phyloP scores from a whole-genome alignment of 2,113 vertebrate species.

The Bubalus kerabau region DNA sequence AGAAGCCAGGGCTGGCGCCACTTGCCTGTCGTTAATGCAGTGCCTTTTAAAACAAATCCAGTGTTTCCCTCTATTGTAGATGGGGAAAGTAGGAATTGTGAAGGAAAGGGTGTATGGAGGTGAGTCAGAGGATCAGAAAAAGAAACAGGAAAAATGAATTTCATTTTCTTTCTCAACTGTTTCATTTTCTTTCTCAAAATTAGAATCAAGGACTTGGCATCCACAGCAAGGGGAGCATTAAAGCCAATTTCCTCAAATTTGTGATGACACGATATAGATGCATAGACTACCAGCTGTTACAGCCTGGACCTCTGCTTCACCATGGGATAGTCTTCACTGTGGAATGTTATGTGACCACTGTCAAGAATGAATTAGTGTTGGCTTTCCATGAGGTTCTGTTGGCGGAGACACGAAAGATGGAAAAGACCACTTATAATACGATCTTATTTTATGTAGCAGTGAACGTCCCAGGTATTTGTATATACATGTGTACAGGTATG shows the following conservation, averaged over 20 bases:
- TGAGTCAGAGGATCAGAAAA: background rate
- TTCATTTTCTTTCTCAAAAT: background rate
- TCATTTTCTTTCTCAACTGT: background rate
- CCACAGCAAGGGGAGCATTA: background rate
- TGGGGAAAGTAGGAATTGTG: background rate
- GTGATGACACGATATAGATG: background rate
- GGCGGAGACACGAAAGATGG: background rate
- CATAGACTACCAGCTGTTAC: background rate
- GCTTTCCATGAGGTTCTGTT: background rate
- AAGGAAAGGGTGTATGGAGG: background rate
- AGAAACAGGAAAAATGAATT: background rate
- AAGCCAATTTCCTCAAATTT: background rate
- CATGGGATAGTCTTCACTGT: background rate
- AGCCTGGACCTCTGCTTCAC: background rate
- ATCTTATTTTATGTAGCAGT: background rate
- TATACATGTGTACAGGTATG: too few species aligned
- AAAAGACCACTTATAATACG: background rate
- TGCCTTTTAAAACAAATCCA: background rate
- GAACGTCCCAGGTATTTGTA: background rate
- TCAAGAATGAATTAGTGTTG: background rate
- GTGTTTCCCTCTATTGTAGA: background rate
- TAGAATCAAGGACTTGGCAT: background rate
- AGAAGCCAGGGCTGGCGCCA: background rate
- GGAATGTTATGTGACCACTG: background rate
- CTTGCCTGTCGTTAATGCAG: background rate